Base-by-base conservation (phyloP, 2,113 vertebrate species). In the Neotoma lepida region DNA sequence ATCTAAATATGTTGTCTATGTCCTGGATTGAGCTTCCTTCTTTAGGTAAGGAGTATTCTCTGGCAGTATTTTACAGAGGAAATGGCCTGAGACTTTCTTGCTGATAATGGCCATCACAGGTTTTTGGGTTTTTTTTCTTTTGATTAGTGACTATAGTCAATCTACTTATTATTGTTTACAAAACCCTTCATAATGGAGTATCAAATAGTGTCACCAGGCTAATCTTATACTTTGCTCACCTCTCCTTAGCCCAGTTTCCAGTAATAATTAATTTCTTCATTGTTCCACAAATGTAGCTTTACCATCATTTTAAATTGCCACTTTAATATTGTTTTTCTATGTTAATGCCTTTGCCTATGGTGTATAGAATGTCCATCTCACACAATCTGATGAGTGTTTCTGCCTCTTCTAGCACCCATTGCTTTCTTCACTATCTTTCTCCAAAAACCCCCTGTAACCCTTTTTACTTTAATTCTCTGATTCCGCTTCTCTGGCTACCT, bases 211-310 rank as follows among this genome's bases (percentile, higher is more conserved):
- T 93, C 85, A 88, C 33, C 33, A 63, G 46, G 30, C 71, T 90
- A 63, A 33, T 58, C 46, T 64, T 49, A 28, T 9, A 26, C 86
- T 66, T 80, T 33, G 17, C 35, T 84, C 49, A 33, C 41, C 84
- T 93, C 39, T 88, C 56, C 64, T 80, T 58, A 86, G 58, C 88
- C 24, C 71, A 18, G 44, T 90, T 95, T 92, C 95, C 77, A 93
- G 94, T 51, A 92, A 92, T 88, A 90, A 94, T 80, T 92, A 92
- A 66, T 94, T 94, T 95, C 58, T 63, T 94, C 30, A 46, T 33
- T 71, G 85, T 93, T 85, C 66, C 70, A 71, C 64, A 92, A 85
- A 88, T 61, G 86, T 24, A 71, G 86, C 30, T 39, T 93, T 64
- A 51, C 64, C 58, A 58, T 88, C 70, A n/a, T 41, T 85, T 81